These are phyloP conservation scores for Tetramorium simillimum DNA, from an alignment of 1,140 invertebrate genomes.

Conservation along the genomic window DNA sequence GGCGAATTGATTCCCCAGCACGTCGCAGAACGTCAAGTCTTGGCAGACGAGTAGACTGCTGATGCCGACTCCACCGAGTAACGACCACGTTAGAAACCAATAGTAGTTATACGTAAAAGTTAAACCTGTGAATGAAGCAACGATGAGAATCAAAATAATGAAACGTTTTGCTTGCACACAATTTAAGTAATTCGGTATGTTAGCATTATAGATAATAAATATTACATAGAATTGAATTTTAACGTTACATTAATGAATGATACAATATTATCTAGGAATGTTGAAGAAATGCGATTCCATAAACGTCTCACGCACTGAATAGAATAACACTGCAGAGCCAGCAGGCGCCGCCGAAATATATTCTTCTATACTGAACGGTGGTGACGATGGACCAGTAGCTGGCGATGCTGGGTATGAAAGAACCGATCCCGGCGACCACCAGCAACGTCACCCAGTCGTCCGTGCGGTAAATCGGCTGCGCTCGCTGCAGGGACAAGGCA, in stretches of 20 bases:
- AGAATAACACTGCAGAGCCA: constrained; percentile 49
- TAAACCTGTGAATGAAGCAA: constrained; percentile 31
- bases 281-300: not conserved
- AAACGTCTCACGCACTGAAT: constrained; percentile 15
- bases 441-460: not conserved
- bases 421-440: constrained; percentile 41
- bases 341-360: constrained; percentile 63
- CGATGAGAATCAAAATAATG: not conserved
- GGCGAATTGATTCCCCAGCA: constrained; percentile 47
- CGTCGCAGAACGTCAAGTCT: constrained; percentile 56
- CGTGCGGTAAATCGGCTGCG: not conserved
- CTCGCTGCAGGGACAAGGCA: constrained; percentile 57
- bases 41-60: constrained; percentile 45
- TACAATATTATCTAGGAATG: not conserved
- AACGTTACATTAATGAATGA: not conserved
- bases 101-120: not conserved
- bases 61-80: constrained; percentile 55
- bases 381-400: constrained; percentile 40
- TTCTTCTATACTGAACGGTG: constrained; percentile 45
- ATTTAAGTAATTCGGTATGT: not conserved
- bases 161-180: not conserved
- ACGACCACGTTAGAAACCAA: constrained; percentile 35
- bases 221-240: not conserved
- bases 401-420: constrained; percentile 43
- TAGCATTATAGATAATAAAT: not conserved